Evolutionary conservation across 2,113 vertebrate species (phyloP).

Genomic region (Xiphias gladius): DNA sequence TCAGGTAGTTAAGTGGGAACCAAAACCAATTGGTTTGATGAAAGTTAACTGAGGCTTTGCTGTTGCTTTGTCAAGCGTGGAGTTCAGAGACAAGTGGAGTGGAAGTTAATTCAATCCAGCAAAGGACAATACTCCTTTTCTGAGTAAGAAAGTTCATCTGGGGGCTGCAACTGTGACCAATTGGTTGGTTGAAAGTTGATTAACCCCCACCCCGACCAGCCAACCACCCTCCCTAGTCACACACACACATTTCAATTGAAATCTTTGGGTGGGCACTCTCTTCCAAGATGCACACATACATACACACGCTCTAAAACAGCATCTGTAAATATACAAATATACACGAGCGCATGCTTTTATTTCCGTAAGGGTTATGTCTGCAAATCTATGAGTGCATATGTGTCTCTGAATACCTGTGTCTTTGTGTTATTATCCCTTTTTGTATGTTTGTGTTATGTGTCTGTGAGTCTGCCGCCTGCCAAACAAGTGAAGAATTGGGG

Average conservation of each 20-base stretch:
- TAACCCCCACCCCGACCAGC: constrained; percentile 51
- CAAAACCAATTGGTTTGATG: constrained; percentile 34
- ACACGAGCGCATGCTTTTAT: background rate
- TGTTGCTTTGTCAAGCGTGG: constrained; percentile 30
- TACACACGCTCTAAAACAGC: background rate
- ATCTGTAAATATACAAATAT: background rate
- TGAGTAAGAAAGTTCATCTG: constrained; percentile 53
- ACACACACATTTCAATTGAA: constrained; percentile 24
- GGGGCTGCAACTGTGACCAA: constrained; percentile 61
- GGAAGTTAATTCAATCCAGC: constrained; percentile 43
- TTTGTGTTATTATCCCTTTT: constrained; percentile 33
- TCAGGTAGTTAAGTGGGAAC: constrained; percentile 13
- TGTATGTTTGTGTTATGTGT: constrained; percentile 19
- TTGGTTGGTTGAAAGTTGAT: constrained; percentile 65
- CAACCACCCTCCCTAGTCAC: constrained; percentile 10
- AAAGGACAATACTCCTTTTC: constrained; percentile 15
- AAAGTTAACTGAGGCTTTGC: constrained; percentile 44
- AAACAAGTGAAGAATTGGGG: constrained; percentile 69
- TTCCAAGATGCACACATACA: background rate
- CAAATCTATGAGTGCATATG: constrained; percentile 3
- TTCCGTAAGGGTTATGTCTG: constrained; percentile 3
- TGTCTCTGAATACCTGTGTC: constrained; percentile 11
- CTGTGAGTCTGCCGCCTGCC: constrained; percentile 8
- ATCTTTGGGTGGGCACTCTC: constrained; percentile 22
- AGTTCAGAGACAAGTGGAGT: constrained; percentile 26